Evolutionary conservation across 2,888 invertebrate species (phyloP).

Genomic region (Ceraclea dissimilis): DNA sequence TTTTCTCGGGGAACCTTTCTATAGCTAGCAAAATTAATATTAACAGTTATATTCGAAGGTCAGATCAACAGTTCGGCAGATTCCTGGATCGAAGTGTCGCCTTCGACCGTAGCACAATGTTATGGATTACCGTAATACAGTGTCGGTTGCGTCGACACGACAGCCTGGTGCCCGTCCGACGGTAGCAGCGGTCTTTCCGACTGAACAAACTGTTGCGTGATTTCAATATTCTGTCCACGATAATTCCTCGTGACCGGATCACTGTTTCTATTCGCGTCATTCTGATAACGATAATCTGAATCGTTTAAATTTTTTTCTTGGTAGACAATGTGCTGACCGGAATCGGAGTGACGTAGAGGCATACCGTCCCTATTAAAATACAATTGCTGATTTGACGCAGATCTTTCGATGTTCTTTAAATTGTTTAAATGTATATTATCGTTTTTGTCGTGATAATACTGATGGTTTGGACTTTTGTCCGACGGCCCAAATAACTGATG

Average conservation of each 20-base stretch:
- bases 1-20: too few species aligned
- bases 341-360: conserved; percentile 15
- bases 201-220: conserved; percentile 22
- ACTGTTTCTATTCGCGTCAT: conserved; percentile 19
- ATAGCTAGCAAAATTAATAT: too few species aligned
- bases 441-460: conserved; percentile 21
- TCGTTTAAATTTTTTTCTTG: conserved; percentile 21
- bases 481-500: conserved; percentile 9
- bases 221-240: conserved; percentile 12
- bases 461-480: conserved; percentile 12
- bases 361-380: conserved; percentile 18
- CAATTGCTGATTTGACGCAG: conserved; percentile 22
- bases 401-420: conserved; percentile 16
- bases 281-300: conserved; percentile 13
- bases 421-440: conserved; percentile 19
- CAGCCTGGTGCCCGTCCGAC: conserved; percentile 20
- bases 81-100: conserved; percentile 17
- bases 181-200: conserved; percentile 19
- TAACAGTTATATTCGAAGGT: neutral
- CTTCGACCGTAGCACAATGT: conserved; percentile 18
- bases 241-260: conserved; percentile 20
- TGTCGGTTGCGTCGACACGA: conserved; percentile 22
- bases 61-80: conserved; percentile 20
- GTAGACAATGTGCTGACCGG: conserved; percentile 16
- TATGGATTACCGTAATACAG: conserved; percentile 23